Evolutionary conservation across 2,888 invertebrate species (phyloP), one percentile per base, ranked within the genome.

Genomic region (Shargacucullia verbasci): DNA sequence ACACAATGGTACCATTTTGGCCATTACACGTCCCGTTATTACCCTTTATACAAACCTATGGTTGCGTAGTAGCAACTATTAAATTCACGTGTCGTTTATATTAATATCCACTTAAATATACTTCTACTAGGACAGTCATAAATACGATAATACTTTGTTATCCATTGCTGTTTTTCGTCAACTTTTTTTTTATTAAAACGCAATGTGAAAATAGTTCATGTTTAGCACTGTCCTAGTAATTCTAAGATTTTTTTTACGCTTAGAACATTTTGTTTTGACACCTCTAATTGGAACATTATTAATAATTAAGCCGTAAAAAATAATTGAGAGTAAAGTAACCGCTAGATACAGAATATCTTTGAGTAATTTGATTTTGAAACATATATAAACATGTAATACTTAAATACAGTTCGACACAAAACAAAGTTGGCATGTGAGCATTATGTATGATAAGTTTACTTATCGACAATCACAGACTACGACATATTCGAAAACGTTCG

Each of bases 231-330:
- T 57, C 52, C 56, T 9, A 58, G 55, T 41, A 38, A 44, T 48
- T 53, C 54, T 54, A 56, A 64, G 59, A 48, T 59, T 58, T 56
- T 29, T 55, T 62, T 54, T 63, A 58, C 45, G 62, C 44, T 69
- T 71, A 65, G 50, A 62, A 70, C 50, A 29, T 29, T 69, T 66
- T 68, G 47, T 68, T 68, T 76, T 74, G 74, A 74, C 73, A 76
- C 66, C 48, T 68, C 68, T 78, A 68, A 70, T 56, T 60, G 64
- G 64, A 72, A 71, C 72, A 70, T 72, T 75, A 70, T 49, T 54
- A 58, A 66, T 67, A 68, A 78, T 68, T n/a, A 75, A 75, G 63
- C 63, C 76, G 41, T 73, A 75, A 12, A 79, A 77, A 70, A 66
- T 52, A 74, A 62, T 62, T 56, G 75, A 71, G 68, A 67, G 33